These are phyloP conservation scores for Drosophila murphyi DNA, from an alignment of 1,140 invertebrate species.

Conservation along the genomic window DNA sequence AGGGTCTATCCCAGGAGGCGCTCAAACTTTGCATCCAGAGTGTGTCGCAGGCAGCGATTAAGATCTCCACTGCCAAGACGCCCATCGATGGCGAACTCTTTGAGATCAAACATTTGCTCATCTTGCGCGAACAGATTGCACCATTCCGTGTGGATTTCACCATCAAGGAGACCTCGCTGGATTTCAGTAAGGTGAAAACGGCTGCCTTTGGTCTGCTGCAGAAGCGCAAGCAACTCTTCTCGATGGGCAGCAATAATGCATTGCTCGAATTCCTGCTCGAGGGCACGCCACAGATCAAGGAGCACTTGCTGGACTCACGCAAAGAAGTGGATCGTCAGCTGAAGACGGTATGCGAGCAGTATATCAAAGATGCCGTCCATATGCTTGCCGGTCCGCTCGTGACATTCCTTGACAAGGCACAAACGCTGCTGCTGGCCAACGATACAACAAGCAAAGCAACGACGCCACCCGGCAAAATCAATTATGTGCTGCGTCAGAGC, in stretches of 20 bases:
- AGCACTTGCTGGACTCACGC: slow-evolving; percentile 96
- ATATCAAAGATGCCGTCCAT: slow-evolving; percentile 93
- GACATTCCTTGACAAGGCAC: slow-evolving; percentile 90
- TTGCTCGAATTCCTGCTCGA: slow-evolving; percentile 95
- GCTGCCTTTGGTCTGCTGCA: slow-evolving; percentile 94
- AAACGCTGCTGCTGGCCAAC: slow-evolving; percentile 58
- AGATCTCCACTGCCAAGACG: slow-evolving; percentile 89
- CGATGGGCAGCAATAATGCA: slow-evolving; percentile 94
- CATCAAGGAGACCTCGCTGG: slow-evolving; percentile 95
- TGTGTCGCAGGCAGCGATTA: slow-evolving; percentile 90
- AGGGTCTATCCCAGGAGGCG: slow-evolving; percentile 98
- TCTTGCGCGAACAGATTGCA: slow-evolving; percentile 98
- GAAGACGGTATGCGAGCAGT: slow-evolving; percentile 95
- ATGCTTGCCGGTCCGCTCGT: slow-evolving; percentile 90
- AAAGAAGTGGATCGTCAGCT: slow-evolving; percentile 97
- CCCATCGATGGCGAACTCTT: slow-evolving; percentile 97
- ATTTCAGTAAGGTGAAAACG: slow-evolving; percentile 95
- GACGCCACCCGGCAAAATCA: slow-evolving; percentile 46
- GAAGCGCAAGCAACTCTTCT: slow-evolving; percentile 94
- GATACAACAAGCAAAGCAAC: slow-evolving; percentile 4
- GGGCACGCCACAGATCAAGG: slow-evolving; percentile 96
- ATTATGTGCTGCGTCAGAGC: slow-evolving; percentile 81
- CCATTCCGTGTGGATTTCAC: slow-evolving; percentile 99
- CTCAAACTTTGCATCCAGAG: slow-evolving; percentile 96
- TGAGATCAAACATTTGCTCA: slow-evolving; percentile 98